A percentile compares a stretch with the other conserved stretches of the same genome.
These are phyloP conservation scores for Ornithoptera alexandrae DNA, from an alignment of 2,888 invertebrate species.

Conservation along the genomic window DNA sequence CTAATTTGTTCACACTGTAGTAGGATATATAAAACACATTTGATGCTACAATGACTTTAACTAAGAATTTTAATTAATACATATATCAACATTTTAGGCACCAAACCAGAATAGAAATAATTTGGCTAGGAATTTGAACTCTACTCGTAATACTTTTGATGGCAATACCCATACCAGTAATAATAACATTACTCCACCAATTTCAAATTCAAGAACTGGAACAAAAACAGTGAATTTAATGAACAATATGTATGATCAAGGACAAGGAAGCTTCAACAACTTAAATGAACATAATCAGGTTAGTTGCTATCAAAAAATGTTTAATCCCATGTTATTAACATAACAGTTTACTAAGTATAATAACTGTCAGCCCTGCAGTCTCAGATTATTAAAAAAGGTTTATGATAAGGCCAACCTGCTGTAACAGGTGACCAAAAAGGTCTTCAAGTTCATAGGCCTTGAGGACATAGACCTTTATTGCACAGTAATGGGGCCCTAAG, in stretches of 20 bases:
- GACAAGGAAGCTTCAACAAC: slow-evolving; percentile 66
- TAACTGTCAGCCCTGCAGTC: no score
- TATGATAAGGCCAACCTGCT: no score
- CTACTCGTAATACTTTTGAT: slow-evolving; percentile 69
- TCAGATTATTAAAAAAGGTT: no score
- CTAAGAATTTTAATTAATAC: background rate
- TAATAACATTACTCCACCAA: slow-evolving; percentile 59
- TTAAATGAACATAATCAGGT: slow-evolving; percentile 70
- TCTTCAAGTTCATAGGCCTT: no score
- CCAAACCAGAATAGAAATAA: slow-evolving; percentile 71
- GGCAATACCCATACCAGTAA: slow-evolving; percentile 58
- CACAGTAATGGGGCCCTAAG: no score
- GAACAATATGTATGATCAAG: slow-evolving; percentile 75
- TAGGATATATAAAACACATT: no score
- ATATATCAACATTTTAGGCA: slow-evolving; percentile 51
- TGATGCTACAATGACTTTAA: background rate
- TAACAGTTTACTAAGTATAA: no score
- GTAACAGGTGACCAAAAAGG: no score
- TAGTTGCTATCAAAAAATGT: slow-evolving; percentile 36
- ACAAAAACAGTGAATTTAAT: slow-evolving; percentile 72
- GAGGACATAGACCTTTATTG: no score
- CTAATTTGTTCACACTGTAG: no score
- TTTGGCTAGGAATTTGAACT: slow-evolving; percentile 68
- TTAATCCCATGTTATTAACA: no score
- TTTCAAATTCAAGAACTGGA: slow-evolving; percentile 57